Conservation (phyloP, 2,113 vertebrate genomes). For the Triplophysa siluroides region DNA sequence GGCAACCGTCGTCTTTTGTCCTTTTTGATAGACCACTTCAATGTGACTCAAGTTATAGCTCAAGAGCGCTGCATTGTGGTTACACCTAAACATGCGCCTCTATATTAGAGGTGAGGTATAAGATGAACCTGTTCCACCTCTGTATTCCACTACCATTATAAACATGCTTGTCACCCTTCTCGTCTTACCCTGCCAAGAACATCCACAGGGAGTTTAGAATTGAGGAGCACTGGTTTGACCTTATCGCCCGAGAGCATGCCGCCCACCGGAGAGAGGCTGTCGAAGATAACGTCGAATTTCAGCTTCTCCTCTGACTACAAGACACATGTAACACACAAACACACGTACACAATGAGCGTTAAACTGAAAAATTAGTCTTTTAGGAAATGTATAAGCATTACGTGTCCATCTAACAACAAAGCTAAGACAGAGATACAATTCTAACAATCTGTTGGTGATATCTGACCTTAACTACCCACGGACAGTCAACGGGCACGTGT, state of each 20-base stretch:
- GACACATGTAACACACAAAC: slow-evolving; percentile 37
- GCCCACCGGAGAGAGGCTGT: slow-evolving; percentile 88
- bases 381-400: no score
- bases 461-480: slow-evolving; percentile 93
- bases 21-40: background rate
- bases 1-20: background rate
- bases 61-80: slow-evolving; percentile 27
- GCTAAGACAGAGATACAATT: background rate
- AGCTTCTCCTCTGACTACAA: slow-evolving; percentile 89
- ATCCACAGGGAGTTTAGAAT: slow-evolving; percentile 97
- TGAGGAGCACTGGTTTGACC: slow-evolving; percentile 97
- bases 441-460: background rate
- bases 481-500: slow-evolving; percentile 74
- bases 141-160: background rate
- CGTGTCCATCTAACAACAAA: background rate
- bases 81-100: background rate
- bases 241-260: slow-evolving; percentile 94
- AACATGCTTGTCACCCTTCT: background rate
- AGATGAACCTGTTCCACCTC: background rate
- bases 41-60: background rate
- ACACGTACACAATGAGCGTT: background rate
- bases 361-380: background rate
- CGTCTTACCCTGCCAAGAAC: slow-evolving; percentile 89
- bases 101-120: background rate
- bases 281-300: slow-evolving; percentile 96